phyloP scores from a whole-genome alignment of 2,113 vertebrate species.

The Solenodon paradoxus region DNA sequence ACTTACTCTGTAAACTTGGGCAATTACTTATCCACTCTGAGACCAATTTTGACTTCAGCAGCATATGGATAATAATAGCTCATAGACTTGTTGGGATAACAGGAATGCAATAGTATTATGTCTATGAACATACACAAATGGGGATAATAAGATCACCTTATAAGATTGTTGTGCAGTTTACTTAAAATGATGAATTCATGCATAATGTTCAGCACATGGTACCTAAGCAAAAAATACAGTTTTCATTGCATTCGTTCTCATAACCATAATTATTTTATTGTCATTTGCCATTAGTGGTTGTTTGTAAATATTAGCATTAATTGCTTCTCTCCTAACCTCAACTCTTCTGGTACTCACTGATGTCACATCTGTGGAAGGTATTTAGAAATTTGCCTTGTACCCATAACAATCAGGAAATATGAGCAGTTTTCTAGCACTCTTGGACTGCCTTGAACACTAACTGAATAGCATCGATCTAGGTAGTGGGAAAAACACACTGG shows the following conservation, averaged over 20 bases:
- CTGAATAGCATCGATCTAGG: not conserved
- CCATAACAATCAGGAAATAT: not conserved
- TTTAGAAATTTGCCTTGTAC: not conserved
- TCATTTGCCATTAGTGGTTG: not conserved
- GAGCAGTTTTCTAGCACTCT: not conserved
- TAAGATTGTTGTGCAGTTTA: not conserved
- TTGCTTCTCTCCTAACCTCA: not conserved
- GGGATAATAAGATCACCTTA: not conserved
- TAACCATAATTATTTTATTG: not conserved
- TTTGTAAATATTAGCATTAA: not conserved
- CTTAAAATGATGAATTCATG: slow-evolving; percentile 23
- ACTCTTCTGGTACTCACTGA: not conserved
- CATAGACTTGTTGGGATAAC: slow-evolving; percentile 33
- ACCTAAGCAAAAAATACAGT: not conserved
- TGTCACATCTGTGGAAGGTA: not conserved
- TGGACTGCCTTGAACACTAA: not conserved
- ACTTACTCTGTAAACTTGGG: not conserved
- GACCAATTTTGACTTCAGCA: slow-evolving; percentile 52
- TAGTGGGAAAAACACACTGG: not conserved
- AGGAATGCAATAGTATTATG: not conserved
- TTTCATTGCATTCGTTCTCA: not conserved
- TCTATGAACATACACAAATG: slow-evolving; percentile 21
- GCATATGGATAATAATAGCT: slow-evolving; percentile 57
- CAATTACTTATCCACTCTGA: slow-evolving; percentile 58
- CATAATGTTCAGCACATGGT: not conserved